phyloP scores from a whole-genome alignment of 2,113 vertebrate genomes.

The Sinosuthora webbiana region DNA sequence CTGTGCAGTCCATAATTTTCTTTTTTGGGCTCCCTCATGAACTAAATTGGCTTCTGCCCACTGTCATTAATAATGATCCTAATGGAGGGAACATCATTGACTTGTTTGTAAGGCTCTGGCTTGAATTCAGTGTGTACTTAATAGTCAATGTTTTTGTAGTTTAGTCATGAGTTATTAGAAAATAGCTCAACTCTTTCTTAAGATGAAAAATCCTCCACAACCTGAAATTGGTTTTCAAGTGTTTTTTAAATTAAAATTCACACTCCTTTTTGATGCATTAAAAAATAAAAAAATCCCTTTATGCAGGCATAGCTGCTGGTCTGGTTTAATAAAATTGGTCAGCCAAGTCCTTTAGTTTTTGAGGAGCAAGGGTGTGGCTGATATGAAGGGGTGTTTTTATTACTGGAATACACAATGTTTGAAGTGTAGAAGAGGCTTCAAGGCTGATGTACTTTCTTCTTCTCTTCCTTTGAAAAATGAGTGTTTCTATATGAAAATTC shows the following conservation, averaged over 20 bases:
- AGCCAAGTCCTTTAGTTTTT: not conserved
- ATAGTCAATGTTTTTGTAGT: not conserved
- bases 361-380: not conserved
- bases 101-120: constrained; percentile 6
- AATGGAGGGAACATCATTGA: not conserved
- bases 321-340: not conserved
- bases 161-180: not conserved
- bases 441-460: not conserved
- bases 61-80: not conserved
- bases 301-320: not conserved
- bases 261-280: not conserved
- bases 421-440: not conserved
- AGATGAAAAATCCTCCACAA: not conserved
- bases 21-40: not conserved
- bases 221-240: not conserved
- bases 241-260: not conserved
- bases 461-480: not conserved
- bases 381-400: not conserved
- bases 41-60: not conserved
- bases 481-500: not conserved
- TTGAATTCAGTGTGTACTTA: not conserved
- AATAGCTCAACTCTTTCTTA: not conserved
- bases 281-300: not conserved
- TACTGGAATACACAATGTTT: not conserved
- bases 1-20: not conserved